A percentile compares a stretch with the other conserved stretches of the same genome.
Evolutionary conservation across 2,797 vertebrate species (phyloP).

Genomic region (Gambelia wislizenii): DNA sequence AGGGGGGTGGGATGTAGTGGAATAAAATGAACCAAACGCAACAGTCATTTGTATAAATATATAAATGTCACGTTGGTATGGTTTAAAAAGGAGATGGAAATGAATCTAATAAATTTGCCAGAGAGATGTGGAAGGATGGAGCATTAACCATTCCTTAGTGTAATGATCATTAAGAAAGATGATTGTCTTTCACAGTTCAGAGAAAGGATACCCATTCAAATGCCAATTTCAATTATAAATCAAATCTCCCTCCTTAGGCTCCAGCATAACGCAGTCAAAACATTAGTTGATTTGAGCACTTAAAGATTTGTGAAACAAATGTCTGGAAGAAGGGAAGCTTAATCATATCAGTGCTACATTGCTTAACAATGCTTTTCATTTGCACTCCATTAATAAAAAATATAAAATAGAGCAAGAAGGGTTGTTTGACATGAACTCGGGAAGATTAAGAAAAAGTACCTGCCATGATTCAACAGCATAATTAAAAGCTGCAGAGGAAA

Average conservation of each 20-base stretch:
- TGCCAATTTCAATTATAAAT: constrained; percentile 69
- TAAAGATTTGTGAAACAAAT: constrained; percentile 56
- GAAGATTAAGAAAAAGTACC: constrained; percentile 26
- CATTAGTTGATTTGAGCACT: constrained; percentile 59
- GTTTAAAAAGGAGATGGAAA: constrained; percentile 42
- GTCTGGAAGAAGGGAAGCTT: constrained; percentile 61
- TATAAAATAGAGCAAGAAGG: constrained; percentile 14
- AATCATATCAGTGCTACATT: constrained; percentile 60
- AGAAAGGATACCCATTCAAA: constrained; percentile 61
- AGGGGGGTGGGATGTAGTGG: background rate
- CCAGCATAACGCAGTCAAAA: constrained; percentile 69
- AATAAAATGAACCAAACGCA: constrained; percentile 57
- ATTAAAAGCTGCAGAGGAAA: background rate
- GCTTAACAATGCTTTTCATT: constrained; percentile 63
- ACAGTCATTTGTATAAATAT: constrained; percentile 55
- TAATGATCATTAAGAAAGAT: constrained; percentile 61
- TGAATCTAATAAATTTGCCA: constrained; percentile 49
- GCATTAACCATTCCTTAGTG: constrained; percentile 43
- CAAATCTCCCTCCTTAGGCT: constrained; percentile 59
- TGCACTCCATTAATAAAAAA: constrained; percentile 52
- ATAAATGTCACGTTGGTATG: constrained; percentile 51
- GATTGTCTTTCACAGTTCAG: constrained; percentile 65
- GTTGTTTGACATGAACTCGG: background rate
- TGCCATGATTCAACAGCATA: constrained; percentile 15
- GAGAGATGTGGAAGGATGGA: constrained; percentile 48